A percentile compares a stretch with the other conserved stretches of the same genome.
Conservation (phyloP, 2,113 vertebrate species). For the Prunella himalayana region DNA sequence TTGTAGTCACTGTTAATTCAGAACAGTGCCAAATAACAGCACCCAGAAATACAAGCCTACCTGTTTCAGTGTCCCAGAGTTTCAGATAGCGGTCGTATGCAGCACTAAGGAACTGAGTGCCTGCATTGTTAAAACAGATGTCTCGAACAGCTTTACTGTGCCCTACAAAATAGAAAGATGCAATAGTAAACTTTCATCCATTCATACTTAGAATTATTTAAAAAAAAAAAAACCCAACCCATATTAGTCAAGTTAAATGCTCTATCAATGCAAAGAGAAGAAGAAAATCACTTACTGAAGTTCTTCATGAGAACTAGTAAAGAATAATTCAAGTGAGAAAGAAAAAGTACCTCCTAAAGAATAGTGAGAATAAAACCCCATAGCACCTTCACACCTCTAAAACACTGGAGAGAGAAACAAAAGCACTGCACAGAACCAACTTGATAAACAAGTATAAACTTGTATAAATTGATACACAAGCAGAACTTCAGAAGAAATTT, state of each 20-base stretch:
- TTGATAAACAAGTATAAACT: neutral
- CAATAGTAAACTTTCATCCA: neutral
- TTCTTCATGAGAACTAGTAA: neutral
- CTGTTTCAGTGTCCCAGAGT: conserved; percentile 97
- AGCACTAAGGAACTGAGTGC: conserved; percentile 91
- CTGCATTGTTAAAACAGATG: conserved; percentile 93
- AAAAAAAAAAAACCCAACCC: neutral
- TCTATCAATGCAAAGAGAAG: neutral
- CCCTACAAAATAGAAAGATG: conserved; percentile 68
- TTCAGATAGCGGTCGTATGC: conserved; percentile 97
- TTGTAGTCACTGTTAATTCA: neutral
- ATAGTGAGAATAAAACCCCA: neutral
- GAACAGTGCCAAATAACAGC: neutral
- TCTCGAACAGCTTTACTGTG: conserved; percentile 97
- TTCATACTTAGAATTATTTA: neutral
- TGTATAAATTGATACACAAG: neutral
- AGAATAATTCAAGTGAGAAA: neutral
- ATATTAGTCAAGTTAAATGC: neutral
- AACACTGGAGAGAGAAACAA: neutral
- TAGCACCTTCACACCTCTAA: neutral
- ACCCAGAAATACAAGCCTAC: conserved; percentile 58
- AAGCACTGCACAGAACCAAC: neutral
- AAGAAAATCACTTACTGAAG: neutral
- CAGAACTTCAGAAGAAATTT: neutral
- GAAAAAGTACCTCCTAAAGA: neutral